Evolutionary conservation across 2,888 invertebrate genomes (phyloP), one percentile per base, ranked within the genome.

Genomic region (Argynnis bischoffii): DNA sequence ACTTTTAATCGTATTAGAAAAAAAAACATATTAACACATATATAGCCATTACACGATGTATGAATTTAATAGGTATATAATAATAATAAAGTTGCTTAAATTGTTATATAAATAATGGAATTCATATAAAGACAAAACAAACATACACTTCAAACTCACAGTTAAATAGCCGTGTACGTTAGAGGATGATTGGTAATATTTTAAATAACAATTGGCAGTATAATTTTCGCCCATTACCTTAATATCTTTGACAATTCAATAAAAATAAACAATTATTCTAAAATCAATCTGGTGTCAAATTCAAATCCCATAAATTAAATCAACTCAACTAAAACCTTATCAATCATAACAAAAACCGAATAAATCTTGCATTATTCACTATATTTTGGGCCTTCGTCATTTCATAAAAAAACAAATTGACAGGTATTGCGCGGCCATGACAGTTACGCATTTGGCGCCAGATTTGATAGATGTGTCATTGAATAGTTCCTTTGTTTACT

Each of bases 401-500:
- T 73, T 77, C 73, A 76, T 74, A 74, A 77, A 76, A 74, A 76
- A 74, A 68, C 61, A 72, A 63, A 69, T 74, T 77, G 77, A 75
- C 77, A 76, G 74, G 68, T 75, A 75, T 76, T 72, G 72, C 74
- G 68, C 26, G 48, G 59, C 59, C 48, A 59, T 77, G 78, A 77
- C 78, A 78, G 76, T 67, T 72, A 67, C 70, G 69, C 70, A 69
- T 73, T 74, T 74, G 74, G 75, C 61, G 75, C 72, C 71, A 69
- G 60, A 72, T 73, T 71, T 76, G 76, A 77, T 75, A 74, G 74
- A 68, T 70, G 65, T 65, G 73, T 66, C 71, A 75, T 69, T 70
- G 69, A 72, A 72, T 70, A 66, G 60, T 66, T 64, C 63, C 53
- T 63, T 67, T 57, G 66, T 71, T 64, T 69, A 53, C 61, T 61